Base-by-base conservation (phyloP, 1,140 invertebrate species). In the Lasioglossum albipes region DNA sequence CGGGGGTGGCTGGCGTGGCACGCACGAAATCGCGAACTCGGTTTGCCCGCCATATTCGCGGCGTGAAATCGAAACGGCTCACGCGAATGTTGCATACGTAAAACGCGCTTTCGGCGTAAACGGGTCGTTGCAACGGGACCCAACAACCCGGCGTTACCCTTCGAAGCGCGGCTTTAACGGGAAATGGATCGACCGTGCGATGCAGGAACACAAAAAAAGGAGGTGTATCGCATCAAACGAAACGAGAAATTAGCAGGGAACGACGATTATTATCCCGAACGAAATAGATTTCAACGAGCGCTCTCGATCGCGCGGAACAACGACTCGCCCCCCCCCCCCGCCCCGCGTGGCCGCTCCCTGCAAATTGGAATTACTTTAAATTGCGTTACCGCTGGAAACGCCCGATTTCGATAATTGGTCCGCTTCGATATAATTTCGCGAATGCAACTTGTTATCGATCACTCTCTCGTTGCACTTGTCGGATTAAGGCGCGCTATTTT, bases 251-350 rank as follows among this genome's bases (percentile, higher is more conserved):
- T 67, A 67, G 62, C 71, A 18, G 62, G 77, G n/a, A 62, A 73
- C 76, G 69, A 65, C 69, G 76, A 72, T 79, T 79, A 79, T 79
- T 79, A 79, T 65, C 76, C 45, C 49, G 13, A 12, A 10, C 31
- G 61, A 16, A 66, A 79, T 79, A 74, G 77, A 79, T 74, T 79
- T 49, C 41, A 66, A 79, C 77, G 70, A 79, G 77, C 62, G 62
- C 65, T 54, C n/a, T 74, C 77, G 71, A 74, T 79, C 77, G 77
- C 31, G 9, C 49, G 49, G 31, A 64, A 45, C 49, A 27, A 22
- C 49, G n/a, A 73, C 36, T 45, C 61, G 20, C 12, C 49, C 36
- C 13, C 49, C 0, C 0, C 45, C 45, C 42, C 45, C 45, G 1
- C 27, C 27, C 9, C 3, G 45, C 22, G 49, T 6, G 12, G 20